These are phyloP conservation scores for Hyposoter dolosus DNA, from an alignment of 2,888 invertebrate species.

Conservation along the genomic window DNA sequence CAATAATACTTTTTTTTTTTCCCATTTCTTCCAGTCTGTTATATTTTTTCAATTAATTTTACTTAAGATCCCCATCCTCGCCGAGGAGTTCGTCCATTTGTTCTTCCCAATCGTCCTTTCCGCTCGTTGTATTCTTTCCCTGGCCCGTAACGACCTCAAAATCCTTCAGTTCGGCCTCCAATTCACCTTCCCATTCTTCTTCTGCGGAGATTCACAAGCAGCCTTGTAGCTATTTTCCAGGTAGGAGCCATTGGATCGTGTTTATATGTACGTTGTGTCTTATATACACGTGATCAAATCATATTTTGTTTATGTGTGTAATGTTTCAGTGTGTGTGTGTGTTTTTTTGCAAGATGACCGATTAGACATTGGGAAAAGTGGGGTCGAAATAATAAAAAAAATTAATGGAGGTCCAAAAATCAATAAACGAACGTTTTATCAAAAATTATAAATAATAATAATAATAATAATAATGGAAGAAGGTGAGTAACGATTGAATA, in stretches of 20 bases:
- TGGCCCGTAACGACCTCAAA: constrained; percentile 93
- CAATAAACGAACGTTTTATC: constrained; percentile 20
- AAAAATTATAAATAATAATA: not conserved
- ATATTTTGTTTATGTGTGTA: not conserved
- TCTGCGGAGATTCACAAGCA: constrained; percentile 86
- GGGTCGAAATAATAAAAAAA: not conserved
- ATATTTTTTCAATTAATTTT: constrained; percentile 74
- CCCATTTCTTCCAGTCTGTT: constrained; percentile 5
- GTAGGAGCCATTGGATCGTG: constrained; percentile 75
- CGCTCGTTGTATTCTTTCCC: constrained; percentile 70
- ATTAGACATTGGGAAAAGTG: constrained; percentile 47
- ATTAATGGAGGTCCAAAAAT: constrained; percentile 25
- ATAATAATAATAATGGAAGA: not conserved
- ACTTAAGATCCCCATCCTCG: constrained; percentile 88
- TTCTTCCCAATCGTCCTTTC: constrained; percentile 89
- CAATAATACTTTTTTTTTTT: constrained; percentile 26
- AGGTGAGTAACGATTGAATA: too few relatives aligned
- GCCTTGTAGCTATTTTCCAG: constrained; percentile 82
- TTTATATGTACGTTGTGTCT: constrained; percentile 61
- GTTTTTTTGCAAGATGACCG: constrained; percentile 44
- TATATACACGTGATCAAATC: constrained; percentile 28
- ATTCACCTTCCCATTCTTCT: constrained; percentile 98
- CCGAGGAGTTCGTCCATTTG: constrained; percentile 90
- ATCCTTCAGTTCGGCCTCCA: constrained; percentile 97
- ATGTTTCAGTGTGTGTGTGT: constrained; percentile 47